Percentiles rank a stretch among this genome's conserved stretches.
Evolutionary conservation across 2,888 invertebrate species (phyloP).

Genomic region (Mesorhabditis spiculigera): DNA sequence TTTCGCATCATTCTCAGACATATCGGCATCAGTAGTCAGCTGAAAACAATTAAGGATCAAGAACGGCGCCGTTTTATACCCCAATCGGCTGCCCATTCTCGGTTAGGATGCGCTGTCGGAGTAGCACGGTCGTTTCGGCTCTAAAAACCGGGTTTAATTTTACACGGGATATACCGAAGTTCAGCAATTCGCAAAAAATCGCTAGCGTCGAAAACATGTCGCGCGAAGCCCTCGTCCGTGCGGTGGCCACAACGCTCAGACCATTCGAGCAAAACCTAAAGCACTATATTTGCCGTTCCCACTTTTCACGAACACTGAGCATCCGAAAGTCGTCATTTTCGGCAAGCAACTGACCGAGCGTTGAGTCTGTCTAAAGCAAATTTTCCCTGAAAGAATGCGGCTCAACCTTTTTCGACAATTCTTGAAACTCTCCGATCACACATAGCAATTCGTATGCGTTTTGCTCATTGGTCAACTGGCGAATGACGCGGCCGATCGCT

Average conservation of each 20-base stretch:
- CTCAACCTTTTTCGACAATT: not conserved
- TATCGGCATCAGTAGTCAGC: not conserved
- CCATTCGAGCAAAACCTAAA: not conserved
- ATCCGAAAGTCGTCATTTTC: not conserved
- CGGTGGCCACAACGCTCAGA: constrained; percentile 1
- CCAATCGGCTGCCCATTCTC: not conserved
- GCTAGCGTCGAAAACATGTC: not conserved
- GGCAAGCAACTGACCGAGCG: not conserved
- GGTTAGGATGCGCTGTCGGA: not conserved
- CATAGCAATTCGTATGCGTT: constrained; percentile 1
- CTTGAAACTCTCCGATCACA: not conserved
- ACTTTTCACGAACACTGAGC: not conserved
- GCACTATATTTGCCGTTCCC: not conserved
- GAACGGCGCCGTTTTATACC: not conserved
- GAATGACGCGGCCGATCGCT: not conserved
- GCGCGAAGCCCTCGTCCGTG: not conserved
- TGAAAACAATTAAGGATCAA: not conserved
- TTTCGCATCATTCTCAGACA: not conserved
- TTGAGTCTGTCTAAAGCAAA: constrained; percentile 1
- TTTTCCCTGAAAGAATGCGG: not conserved
- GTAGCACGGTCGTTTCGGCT: not conserved
- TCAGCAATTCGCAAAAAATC: not conserved
- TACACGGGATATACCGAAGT: not conserved
- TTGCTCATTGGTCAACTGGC: not conserved
- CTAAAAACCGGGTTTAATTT: not conserved